Base-by-base conservation (phyloP, 2,888 invertebrate genomes). In the Rhorus exstirpatorius region DNA sequence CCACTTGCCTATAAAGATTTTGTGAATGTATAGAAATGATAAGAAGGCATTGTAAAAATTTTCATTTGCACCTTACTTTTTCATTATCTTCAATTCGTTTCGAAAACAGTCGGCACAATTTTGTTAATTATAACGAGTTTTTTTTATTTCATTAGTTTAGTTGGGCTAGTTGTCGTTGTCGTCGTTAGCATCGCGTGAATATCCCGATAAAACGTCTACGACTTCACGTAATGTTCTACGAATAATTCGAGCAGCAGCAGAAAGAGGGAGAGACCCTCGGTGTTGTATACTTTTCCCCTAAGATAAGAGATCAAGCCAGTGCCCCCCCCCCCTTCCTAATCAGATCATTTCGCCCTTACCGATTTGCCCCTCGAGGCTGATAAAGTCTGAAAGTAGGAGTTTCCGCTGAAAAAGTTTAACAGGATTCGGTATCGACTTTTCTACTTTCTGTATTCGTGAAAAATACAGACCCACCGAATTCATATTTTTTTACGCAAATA, bases 191-290 rank as follows among this genome's bases (percentile, higher is more conserved):
- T 72, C 19, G 67, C 65, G 65, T 79, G 72, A 79, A 79, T 44
- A 51, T 67, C 26, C 51, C 51, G 67, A 72, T 79, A 61, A 77
- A 61, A 19, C 38, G 53, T n/a, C 65, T 38, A 58, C 55, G 31
- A 51, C 55, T 63, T 79, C 71, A 71, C 41, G 70, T 77, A 46
- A 61, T 44, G 31, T 77, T 53, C 49, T 70, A 77, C 55, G 55
- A 78, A 78, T 70, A 44, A 31, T 55, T 51, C 49, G 49, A n/a
- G 8, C 14, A 35, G 17, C 6, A 31, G 53, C 67, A 55, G 58
- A 7, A 38, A n/a, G 31, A 53, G 63, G 46, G 63, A 26, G 61
- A 53, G 70, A 17, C 58, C 31, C 60, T 41, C 58, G 24, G n/a
- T 71, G 24, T 65, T 71, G 71, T 67, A 72, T 41, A 79, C 65